These are phyloP conservation scores for Ceyx margarethae DNA, from an alignment of 2,113 vertebrate species.

Conservation along the genomic window DNA sequence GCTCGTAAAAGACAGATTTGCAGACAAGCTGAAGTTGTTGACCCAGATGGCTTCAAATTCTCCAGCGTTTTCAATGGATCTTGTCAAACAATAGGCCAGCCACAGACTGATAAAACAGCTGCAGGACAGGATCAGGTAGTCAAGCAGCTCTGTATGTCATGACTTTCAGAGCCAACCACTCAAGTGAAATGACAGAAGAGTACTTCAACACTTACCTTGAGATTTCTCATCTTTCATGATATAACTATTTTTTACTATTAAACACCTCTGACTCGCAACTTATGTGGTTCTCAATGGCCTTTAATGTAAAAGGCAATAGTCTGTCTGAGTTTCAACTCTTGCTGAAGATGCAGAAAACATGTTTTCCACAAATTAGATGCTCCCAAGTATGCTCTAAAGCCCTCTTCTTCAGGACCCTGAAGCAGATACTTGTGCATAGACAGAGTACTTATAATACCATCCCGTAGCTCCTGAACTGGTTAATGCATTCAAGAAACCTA, in stretches of 20 bases:
- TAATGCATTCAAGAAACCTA: background rate
- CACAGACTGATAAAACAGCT: background rate
- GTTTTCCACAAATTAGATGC: background rate
- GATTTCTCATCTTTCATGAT: background rate
- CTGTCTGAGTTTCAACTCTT: background rate
- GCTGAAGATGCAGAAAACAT: background rate
- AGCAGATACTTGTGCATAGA: background rate
- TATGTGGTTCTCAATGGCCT: background rate
- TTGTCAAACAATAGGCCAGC: background rate
- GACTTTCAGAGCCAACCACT: background rate
- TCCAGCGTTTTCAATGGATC: background rate
- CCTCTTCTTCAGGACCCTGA: background rate
- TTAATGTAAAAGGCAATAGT: background rate
- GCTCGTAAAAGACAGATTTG: background rate
- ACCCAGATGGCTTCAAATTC: background rate
- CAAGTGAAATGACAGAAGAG: background rate
- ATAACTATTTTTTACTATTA: background rate
- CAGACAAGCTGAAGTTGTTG: background rate
- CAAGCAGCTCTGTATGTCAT: background rate
- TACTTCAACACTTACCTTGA: background rate
- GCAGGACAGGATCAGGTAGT: background rate
- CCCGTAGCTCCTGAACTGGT: background rate
- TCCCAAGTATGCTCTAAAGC: background rate
- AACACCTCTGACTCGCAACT: background rate
- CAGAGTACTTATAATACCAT: accelerated